A percentile compares a stretch with the other conserved stretches of the same genome.
phyloP scores from a whole-genome alignment of 1,140 invertebrate species.

The Bombus sylvicola region DNA sequence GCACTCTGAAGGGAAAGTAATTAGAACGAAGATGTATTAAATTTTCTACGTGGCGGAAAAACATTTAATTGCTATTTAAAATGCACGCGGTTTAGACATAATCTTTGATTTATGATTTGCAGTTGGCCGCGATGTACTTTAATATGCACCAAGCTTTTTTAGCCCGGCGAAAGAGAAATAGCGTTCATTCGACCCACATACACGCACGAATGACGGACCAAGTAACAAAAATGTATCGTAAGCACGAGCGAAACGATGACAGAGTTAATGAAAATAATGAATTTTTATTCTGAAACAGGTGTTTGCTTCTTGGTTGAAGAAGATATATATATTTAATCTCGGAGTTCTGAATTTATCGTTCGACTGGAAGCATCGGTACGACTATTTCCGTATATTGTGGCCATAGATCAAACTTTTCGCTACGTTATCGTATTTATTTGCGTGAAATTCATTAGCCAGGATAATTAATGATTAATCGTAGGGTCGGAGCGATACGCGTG shows the following conservation, averaged over 20 bases:
- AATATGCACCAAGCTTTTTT: not conserved
- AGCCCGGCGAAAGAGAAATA: not conserved
- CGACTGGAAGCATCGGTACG: not conserved
- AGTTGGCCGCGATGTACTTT: too few species aligned
- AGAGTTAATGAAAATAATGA: not conserved
- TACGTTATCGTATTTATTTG: slow-evolving; percentile 20
- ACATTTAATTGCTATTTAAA: not conserved
- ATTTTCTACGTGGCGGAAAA: not conserved
- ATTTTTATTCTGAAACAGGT: not conserved
- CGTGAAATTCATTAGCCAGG: slow-evolving; percentile 22
- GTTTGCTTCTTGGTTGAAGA: not conserved
- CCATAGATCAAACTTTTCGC: slow-evolving; percentile 4
- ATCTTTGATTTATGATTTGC: not conserved
- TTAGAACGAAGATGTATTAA: slow-evolving; percentile 4
- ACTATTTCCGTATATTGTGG: not conserved
- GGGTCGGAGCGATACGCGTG: not conserved
- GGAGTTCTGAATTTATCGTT: not conserved
- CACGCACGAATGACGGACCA: too few species aligned
- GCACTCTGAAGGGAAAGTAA: not conserved
- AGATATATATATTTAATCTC: slow-evolving; percentile 15
- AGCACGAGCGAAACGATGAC: not conserved
- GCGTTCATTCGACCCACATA: not conserved
- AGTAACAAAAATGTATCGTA: not conserved
- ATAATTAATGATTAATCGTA: slow-evolving; percentile 24
- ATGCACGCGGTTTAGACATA: not conserved